A percentile compares a stretch with the other conserved stretches of the same genome.
Evolutionary conservation across 1,140 invertebrate species (phyloP).

Genomic region (Oscheius sp.): DNA sequence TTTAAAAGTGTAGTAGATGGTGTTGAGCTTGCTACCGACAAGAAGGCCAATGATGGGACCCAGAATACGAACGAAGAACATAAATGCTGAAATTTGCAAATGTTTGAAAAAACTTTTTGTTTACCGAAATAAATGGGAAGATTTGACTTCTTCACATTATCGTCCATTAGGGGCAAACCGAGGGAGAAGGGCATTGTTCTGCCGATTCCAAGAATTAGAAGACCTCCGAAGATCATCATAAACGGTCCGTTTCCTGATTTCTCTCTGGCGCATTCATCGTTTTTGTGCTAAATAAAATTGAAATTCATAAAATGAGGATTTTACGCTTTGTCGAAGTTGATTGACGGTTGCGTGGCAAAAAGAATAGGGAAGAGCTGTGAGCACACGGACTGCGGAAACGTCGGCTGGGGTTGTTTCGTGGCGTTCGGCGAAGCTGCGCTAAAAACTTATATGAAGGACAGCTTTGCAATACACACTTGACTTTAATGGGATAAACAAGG

Average conservation of each 20-base stretch:
- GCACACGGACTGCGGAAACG: slow-evolving; percentile 15
- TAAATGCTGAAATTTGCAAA: slow-evolving; percentile 34
- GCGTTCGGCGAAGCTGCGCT: slow-evolving; percentile 1
- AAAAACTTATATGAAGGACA: no score
- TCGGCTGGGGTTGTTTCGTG: slow-evolving; percentile 11
- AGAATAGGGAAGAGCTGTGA: slow-evolving; percentile 31
- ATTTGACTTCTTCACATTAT: slow-evolving; percentile 60
- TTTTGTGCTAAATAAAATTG: slow-evolving; percentile 24
- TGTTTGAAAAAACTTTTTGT: background rate
- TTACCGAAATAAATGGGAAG: slow-evolving; percentile 55
- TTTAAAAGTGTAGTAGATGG: slow-evolving; percentile 42
- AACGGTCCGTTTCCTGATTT: slow-evolving; percentile 35
- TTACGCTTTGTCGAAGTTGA: background rate
- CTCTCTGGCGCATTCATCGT: slow-evolving; percentile 32
- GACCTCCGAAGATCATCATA: slow-evolving; percentile 43
- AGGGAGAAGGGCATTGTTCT: slow-evolving; percentile 50
- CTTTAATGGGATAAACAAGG: no score
- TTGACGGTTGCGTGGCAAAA: slow-evolving; percentile 35
- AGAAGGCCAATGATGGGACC: slow-evolving; percentile 43
- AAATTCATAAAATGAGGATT: slow-evolving; percentile 1
- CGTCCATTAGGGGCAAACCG: slow-evolving; percentile 59
- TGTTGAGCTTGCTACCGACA: slow-evolving; percentile 40
- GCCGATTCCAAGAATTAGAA: slow-evolving; percentile 43
- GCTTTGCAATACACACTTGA: no score
- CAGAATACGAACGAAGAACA: slow-evolving; percentile 45